These are phyloP conservation scores for Linnaemya vulpina DNA, from an alignment of 2,888 invertebrate species.

Conservation along the genomic window DNA sequence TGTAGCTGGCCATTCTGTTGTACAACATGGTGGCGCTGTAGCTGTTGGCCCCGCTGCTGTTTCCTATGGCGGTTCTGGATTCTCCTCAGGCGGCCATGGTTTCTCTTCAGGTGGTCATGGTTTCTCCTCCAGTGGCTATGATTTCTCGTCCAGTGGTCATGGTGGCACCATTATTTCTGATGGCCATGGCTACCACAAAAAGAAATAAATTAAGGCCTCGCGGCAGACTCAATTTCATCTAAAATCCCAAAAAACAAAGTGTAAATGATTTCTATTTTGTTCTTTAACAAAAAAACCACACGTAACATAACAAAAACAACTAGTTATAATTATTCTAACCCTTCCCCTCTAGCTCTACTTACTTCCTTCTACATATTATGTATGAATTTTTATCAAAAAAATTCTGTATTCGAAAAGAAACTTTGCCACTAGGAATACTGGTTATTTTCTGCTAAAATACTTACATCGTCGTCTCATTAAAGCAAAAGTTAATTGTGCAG, in stretches of 20 bases:
- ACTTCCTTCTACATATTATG: not conserved
- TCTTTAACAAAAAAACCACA: conserved; percentile 35
- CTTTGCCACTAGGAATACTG: conserved; percentile 63
- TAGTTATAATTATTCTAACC: conserved; percentile 69
- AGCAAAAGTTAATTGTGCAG: conserved; percentile 29
- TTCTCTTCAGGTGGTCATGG: conserved; percentile 67
- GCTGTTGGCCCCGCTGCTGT: conserved; percentile 31
- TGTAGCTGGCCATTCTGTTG: conserved; percentile 77
- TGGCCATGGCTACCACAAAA: conserved; percentile 73
- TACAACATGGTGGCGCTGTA: conserved; percentile 77
- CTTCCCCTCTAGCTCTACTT: conserved; percentile 27
- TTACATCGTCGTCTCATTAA: not conserved
- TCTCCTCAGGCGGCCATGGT: conserved; percentile 65
- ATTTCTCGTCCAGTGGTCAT: conserved; percentile 75
- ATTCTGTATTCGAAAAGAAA: conserved; percentile 60
- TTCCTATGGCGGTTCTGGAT: conserved; percentile 62
- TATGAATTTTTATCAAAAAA: conserved; percentile 45
- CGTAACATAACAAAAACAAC: conserved; percentile 63
- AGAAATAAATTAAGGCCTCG: conserved; percentile 69
- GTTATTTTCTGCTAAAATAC: conserved; percentile 34
- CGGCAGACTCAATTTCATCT: conserved; percentile 53
- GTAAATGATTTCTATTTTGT: conserved; percentile 69
- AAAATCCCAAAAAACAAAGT: conserved; percentile 68
- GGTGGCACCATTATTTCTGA: conserved; percentile 69
- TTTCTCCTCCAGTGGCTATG: conserved; percentile 73